These are phyloP conservation scores for Creontiades dilutus DNA, from an alignment of 2,888 invertebrate genomes.

Conservation along the genomic window DNA sequence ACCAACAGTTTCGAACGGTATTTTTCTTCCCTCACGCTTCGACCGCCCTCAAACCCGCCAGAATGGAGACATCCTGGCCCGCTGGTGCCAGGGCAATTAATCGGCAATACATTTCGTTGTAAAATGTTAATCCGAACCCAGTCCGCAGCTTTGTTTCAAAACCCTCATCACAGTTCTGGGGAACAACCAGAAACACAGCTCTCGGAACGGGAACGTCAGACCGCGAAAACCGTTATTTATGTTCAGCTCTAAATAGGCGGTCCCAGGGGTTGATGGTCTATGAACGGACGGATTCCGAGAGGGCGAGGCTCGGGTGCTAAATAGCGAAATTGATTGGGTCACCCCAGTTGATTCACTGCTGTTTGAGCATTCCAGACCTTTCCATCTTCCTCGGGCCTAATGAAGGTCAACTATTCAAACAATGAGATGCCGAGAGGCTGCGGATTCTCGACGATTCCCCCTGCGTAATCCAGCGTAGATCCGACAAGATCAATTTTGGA, in stretches of 20 bases:
- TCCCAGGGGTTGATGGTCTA: neutral
- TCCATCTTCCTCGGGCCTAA: constrained; percentile 14
- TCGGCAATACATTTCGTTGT: constrained; percentile 45
- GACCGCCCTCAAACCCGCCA: neutral
- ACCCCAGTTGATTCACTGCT: constrained; percentile 25
- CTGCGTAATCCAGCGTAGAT: too few relatives aligned
- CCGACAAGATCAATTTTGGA: too few relatives aligned
- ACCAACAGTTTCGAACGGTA: neutral
- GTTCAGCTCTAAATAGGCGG: constrained; percentile 12
- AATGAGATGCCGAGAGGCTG: neutral
- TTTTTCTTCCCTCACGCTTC: neutral
- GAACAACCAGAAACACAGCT: neutral
- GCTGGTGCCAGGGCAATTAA: constrained; percentile 8
- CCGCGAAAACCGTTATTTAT: constrained; percentile 46
- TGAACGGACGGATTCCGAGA: constrained; percentile 18
- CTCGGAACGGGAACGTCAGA: neutral
- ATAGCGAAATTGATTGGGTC: constrained; percentile 32
- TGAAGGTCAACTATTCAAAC: constrained; percentile 32
- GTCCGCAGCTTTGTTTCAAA: constrained; percentile 19
- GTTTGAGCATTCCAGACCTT: neutral
- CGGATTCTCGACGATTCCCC: too few relatives aligned
- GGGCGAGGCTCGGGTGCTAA: constrained; percentile 16
- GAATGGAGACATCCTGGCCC: neutral
- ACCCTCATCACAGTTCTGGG: neutral
- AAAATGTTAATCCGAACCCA: constrained; percentile 41